A percentile compares a stretch with the other conserved stretches of the same genome.
These are phyloP conservation scores for Keiferia lycopersicella DNA, from an alignment of 2,888 invertebrate genomes.

Conservation along the genomic window DNA sequence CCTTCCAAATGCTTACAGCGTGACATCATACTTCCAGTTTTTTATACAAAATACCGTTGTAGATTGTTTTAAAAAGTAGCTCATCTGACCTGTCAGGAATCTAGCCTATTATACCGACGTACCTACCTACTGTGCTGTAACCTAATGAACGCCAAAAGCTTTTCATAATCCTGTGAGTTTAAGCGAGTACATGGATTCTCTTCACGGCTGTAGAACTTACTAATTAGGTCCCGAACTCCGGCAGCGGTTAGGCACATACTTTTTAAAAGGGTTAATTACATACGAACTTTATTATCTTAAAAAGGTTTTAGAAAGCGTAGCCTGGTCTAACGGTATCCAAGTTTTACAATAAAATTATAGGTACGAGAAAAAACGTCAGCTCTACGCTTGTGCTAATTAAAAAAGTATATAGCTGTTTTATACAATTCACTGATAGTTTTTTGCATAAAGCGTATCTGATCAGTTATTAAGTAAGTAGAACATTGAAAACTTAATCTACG, in stretches of 20 bases:
- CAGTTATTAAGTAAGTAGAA: no score
- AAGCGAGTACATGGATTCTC: background rate
- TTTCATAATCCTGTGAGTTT: background rate
- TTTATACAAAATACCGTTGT: no score
- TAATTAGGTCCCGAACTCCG: constrained; percentile 10
- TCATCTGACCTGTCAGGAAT: no score
- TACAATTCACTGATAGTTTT: no score
- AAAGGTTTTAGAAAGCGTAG: constrained; percentile 2
- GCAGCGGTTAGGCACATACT: constrained; percentile 3
- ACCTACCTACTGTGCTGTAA: background rate
- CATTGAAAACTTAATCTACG: no score
- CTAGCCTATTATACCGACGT: no score
- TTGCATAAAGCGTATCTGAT: no score
- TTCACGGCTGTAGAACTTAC: background rate
- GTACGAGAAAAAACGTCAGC: background rate
- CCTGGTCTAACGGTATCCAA: background rate
- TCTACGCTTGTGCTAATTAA: background rate
- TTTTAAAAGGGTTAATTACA: constrained; percentile 14
- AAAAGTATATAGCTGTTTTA: no score
- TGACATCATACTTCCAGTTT: no score
- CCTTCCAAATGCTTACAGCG: no score
- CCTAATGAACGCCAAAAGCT: background rate
- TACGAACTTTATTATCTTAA: background rate
- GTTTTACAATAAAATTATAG: background rate
- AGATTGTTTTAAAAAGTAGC: no score